These are phyloP conservation scores for Antedon mediterranea DNA, from an alignment of 53 echinoderm and acorn worm species.

Conservation along the genomic window DNA sequence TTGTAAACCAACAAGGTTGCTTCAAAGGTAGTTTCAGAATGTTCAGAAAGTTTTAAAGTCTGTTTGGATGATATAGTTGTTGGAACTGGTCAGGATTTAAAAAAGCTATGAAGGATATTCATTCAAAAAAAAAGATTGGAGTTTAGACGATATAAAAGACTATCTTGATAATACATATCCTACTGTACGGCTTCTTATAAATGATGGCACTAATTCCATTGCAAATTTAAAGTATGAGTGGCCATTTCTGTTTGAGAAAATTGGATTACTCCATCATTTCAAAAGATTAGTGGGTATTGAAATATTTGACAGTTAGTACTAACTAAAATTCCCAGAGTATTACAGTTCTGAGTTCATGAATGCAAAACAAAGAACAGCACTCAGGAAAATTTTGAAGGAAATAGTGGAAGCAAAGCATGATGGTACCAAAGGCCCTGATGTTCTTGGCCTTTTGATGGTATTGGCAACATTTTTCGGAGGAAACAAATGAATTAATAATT, in stretches of 20 bases:
- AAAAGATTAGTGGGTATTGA: constrained; percentile 11
- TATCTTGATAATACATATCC: constrained; percentile 11
- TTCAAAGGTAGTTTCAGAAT: neutral
- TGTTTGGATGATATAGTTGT: constrained; percentile 5
- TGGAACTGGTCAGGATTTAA: constrained; percentile 5
- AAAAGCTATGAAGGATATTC: constrained; percentile 3
- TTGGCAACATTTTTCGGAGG: constrained; percentile 4
- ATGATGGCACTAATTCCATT: constrained; percentile 1
- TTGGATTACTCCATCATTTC: constrained; percentile 18
- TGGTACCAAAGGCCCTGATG: neutral
- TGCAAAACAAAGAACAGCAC: neutral
- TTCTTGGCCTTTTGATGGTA: neutral
- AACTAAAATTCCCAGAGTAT: constrained; percentile 9
- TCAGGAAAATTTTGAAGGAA: neutral
- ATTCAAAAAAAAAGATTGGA: neutral
- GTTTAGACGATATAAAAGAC: neutral
- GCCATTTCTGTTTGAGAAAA: constrained; percentile 27
- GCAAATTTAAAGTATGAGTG: constrained; percentile 6
- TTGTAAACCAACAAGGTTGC: constrained; percentile 6
- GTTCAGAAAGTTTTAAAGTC: constrained; percentile 15
- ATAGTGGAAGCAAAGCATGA: neutral
- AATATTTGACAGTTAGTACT: neutral
- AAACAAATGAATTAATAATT: neutral
- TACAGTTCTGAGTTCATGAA: neutral
- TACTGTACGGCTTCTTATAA: constrained; percentile 10